Evolutionary conservation across 2,888 invertebrate species (phyloP).

Genomic region (Mellilla xanthometata): DNA sequence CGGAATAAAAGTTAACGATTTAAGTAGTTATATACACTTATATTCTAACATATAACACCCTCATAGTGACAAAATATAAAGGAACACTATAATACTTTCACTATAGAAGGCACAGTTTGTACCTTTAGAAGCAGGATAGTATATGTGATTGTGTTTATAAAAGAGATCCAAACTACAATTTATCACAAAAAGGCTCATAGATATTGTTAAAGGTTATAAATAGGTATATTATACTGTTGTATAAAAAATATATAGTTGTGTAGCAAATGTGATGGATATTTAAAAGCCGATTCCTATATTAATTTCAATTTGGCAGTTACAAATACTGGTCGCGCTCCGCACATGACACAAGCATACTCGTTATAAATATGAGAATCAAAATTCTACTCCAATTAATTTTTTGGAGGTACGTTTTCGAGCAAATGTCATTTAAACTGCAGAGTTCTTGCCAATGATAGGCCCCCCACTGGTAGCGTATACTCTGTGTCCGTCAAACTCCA

Average conservation of each 20-base stretch:
- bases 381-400: slow-evolving; percentile 7
- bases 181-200: not conserved
- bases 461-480: slow-evolving; percentile 93
- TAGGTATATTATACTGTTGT: slow-evolving; percentile 19
- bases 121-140: slow-evolving; percentile 66
- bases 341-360: slow-evolving; percentile 67
- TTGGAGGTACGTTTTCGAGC: not conserved
- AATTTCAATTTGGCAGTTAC: slow-evolving; percentile 72
- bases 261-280: slow-evolving; percentile 38
- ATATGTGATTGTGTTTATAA: not conserved
- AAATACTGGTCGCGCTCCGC: slow-evolving; percentile 72
- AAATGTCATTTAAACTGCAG: slow-evolving; percentile 86
- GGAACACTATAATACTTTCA: slow-evolving; percentile 41
- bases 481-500: slow-evolving; percentile 91
- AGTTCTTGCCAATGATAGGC: slow-evolving; percentile 93
- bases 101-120: slow-evolving; percentile 71
- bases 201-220: slow-evolving; percentile 18
- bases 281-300: slow-evolving; percentile 59
- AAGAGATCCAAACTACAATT: slow-evolving; percentile 2
- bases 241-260: slow-evolving; percentile 41
- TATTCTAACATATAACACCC: slow-evolving; percentile 69
- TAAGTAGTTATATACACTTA: slow-evolving; percentile 37
- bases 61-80: slow-evolving; percentile 49
- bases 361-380: slow-evolving; percentile 8
- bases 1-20: not conserved